Base-by-base conservation (phyloP, 2,888 invertebrate genomes). In the Congeria kusceri region DNA sequence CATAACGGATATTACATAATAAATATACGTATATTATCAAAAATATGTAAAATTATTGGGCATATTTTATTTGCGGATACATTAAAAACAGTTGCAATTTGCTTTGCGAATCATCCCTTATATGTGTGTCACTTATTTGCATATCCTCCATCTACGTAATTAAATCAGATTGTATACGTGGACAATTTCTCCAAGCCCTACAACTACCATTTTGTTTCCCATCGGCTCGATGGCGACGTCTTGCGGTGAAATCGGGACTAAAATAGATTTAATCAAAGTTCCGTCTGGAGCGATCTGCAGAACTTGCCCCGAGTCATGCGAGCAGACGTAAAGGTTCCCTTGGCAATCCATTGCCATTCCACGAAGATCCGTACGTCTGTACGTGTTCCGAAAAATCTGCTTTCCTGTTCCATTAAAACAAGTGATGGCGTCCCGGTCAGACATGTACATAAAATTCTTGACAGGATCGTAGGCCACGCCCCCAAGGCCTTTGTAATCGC, bases 201-300 rank as follows among this genome's bases (percentile, higher is more conserved):
- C 80, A 13, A 83, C 83, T 1, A 80, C 56, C 80, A 83, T 76
- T 67, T 83, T 83, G 70, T 80, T 83, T 11, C 83, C 83, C 78
- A 83, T 73, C 44, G 83, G 83, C 56, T 83, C 83, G 39, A 83
- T 77, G 13, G 83, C 83, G 70, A 83, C 80, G 73, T 83, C 83
- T 70, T 83, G 83, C 18, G 83, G 83, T 15, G 83, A 83, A 23
- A 83, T 63, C 7, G 83, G 83, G 69, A 83, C 83, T 28, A 83
- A 72, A 23, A 83, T 83, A 5, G 83, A 80, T 57, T 83, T 83
- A 59, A 83, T 76, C 5, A 80, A 64, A 13, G 65, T 66, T 23
- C 84, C 82, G 57, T 74, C 80, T 13, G 80, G 77, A 13, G 69
- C 67, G 25, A 80, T 86, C 59, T 83, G 83, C 7, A 83, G 76